A percentile compares a stretch with the other conserved stretches of the same genome.
Conservation (phyloP, 2,797 vertebrate species). For the Rachycentron canadum region DNA sequence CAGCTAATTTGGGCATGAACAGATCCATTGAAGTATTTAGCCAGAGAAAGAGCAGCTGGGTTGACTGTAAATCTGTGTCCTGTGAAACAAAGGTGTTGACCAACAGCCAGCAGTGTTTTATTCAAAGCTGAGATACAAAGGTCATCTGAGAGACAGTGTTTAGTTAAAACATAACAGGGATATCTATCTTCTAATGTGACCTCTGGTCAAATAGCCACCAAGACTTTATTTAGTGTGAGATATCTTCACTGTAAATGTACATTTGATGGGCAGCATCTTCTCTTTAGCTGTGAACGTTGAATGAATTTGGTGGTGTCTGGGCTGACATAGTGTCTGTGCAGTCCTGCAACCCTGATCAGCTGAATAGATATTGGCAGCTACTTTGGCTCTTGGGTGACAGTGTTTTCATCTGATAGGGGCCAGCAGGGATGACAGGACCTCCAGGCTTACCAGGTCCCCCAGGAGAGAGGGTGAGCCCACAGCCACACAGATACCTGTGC, state of each 20-base stretch:
- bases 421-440: constrained; percentile 80
- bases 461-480: constrained; percentile 86
- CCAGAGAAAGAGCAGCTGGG: not conserved
- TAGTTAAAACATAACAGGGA: not conserved
- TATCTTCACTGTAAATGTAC: not conserved
- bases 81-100: not conserved
- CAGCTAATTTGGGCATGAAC: constrained; percentile 9
- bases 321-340: not conserved
- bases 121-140: not conserved
- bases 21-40: not conserved
- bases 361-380: constrained; percentile 4
- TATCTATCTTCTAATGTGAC: not conserved
- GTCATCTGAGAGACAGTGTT: not conserved
- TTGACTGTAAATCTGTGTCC: not conserved
- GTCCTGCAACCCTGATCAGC: not conserved
- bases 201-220: not conserved
- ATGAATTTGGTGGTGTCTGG: not conserved
- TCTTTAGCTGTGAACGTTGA: not conserved
- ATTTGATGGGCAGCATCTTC: not conserved
- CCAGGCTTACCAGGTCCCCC: constrained; percentile 79
- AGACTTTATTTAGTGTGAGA: not conserved
- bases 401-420: constrained; percentile 81
- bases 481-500: not conserved
- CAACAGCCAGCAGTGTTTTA: not conserved
- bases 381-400: constrained; percentile 16